Conservation (phyloP, 2,113 vertebrate species). For the Dipodomys merriami region DNA sequence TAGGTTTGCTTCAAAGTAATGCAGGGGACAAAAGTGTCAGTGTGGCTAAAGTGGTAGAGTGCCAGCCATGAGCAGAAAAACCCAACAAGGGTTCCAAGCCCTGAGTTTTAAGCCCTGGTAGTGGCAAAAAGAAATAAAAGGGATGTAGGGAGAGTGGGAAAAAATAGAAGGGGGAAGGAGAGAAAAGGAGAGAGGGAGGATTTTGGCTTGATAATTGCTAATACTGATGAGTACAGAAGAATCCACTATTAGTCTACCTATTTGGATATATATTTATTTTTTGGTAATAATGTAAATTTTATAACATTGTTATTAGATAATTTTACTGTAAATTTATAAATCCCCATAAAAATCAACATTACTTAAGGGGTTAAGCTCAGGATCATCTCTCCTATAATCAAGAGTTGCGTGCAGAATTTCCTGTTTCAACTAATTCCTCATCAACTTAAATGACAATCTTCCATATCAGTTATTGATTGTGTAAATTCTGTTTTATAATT, state of each 20-base stretch:
- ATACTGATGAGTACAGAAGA: background rate
- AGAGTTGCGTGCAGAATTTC: background rate
- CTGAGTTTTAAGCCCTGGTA: no score
- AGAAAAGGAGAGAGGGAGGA: no score
- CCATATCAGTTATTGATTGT: background rate
- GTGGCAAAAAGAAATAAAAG: no score
- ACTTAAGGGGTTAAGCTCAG: background rate
- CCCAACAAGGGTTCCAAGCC: no score
- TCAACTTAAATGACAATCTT: background rate
- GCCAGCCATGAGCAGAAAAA: no score
- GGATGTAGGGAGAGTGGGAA: no score
- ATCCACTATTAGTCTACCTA: background rate
- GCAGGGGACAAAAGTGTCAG: background rate
- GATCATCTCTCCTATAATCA: background rate
- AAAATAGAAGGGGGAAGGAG: no score
- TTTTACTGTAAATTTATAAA: slow-evolving; percentile 13
- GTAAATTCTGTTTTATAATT: background rate
- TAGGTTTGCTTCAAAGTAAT: slow-evolving; percentile 12
- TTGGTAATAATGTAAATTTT: slow-evolving; percentile 16
- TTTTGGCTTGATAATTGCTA: background rate
- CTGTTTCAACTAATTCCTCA: background rate
- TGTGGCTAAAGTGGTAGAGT: no score
- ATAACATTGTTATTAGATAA: background rate
- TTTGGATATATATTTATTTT: background rate
- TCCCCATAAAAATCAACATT: background rate